These are phyloP conservation scores for Psylliodes chrysocephalus DNA, from an alignment of 2,888 invertebrate genomes.

Conservation along the genomic window DNA sequence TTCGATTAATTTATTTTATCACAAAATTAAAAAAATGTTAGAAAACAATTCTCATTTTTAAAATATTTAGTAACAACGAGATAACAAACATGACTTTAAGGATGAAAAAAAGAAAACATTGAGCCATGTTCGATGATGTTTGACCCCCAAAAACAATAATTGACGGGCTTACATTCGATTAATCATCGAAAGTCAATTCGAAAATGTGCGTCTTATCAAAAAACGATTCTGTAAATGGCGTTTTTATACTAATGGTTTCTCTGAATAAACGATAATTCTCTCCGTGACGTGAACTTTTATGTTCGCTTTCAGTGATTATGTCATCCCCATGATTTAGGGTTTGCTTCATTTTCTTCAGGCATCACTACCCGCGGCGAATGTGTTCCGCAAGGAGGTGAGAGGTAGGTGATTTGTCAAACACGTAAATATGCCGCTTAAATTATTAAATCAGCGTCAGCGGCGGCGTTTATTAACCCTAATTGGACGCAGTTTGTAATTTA, in stretches of 20 bases:
- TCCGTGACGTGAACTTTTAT: constrained; percentile 51
- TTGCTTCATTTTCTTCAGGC: constrained; percentile 1
- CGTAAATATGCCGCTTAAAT: background rate
- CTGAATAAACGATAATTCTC: constrained; percentile 48
- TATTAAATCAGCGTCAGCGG: background rate
- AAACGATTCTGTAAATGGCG: constrained; percentile 34
- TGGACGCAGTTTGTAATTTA: no score
- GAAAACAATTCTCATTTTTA: no score
- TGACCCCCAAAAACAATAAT: background rate
- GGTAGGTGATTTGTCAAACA: constrained; percentile 28
- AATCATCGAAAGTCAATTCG: constrained; percentile 11
- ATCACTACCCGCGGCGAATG: background rate
- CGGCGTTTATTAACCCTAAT: no score
- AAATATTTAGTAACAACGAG: no score
- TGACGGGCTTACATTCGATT: background rate
- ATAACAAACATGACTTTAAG: no score
- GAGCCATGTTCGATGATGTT: background rate
- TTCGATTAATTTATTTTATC: no score
- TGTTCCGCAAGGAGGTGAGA: constrained; percentile 23
- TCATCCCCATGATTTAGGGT: constrained; percentile 50
- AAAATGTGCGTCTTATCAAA: constrained; percentile 28
- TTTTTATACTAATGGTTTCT: constrained; percentile 35
- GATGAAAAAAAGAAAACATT: no score
- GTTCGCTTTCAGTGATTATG: constrained; percentile 51
- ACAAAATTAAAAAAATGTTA: no score